Percentiles rank a stretch among this genome's conserved stretches.
Evolutionary conservation across 2,797 vertebrate genomes (phyloP).

Genomic region (Gallinago solitaria): DNA sequence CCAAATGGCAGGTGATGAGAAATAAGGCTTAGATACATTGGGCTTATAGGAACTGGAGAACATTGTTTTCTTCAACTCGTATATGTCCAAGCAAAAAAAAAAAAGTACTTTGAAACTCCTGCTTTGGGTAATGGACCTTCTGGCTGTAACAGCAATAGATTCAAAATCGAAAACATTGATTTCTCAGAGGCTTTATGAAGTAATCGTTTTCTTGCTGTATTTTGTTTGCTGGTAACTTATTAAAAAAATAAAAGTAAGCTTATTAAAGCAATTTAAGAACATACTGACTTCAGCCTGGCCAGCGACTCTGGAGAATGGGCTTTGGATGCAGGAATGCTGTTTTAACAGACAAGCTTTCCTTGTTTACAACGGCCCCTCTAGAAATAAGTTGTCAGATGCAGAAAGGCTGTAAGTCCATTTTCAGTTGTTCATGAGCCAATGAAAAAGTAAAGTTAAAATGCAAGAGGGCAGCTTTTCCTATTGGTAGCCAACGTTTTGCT

Average conservation of each 20-base stretch:
- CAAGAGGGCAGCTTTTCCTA: neutral
- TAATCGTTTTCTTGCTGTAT: slow-evolving; percentile 40
- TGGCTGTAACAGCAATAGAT: slow-evolving; percentile 2
- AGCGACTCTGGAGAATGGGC: neutral
- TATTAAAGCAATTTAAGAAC: slow-evolving; percentile 27
- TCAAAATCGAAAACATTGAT: slow-evolving; percentile 31
- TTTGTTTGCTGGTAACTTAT: slow-evolving; percentile 25
- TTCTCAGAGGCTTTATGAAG: slow-evolving; percentile 33
- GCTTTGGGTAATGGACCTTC: slow-evolving; percentile 1
- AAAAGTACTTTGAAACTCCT: neutral
- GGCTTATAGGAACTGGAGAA: neutral
- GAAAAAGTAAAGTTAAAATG: neutral
- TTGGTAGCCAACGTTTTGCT: neutral
- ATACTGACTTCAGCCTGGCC: neutral
- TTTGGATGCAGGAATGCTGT: neutral
- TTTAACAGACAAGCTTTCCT: neutral
- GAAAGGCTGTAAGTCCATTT: neutral
- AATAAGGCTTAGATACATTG: neutral
- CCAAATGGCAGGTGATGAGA: neutral
- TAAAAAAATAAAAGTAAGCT: slow-evolving; percentile 27
- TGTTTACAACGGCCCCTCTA: neutral
- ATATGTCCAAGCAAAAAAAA: neutral
- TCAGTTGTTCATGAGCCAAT: neutral
- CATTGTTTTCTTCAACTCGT: neutral
- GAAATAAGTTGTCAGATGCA: neutral